A percentile compares a stretch with the other conserved stretches of the same genome.
Conservation (phyloP, 2,888 invertebrate genomes). For the Brachypalpus laphriformis region DNA sequence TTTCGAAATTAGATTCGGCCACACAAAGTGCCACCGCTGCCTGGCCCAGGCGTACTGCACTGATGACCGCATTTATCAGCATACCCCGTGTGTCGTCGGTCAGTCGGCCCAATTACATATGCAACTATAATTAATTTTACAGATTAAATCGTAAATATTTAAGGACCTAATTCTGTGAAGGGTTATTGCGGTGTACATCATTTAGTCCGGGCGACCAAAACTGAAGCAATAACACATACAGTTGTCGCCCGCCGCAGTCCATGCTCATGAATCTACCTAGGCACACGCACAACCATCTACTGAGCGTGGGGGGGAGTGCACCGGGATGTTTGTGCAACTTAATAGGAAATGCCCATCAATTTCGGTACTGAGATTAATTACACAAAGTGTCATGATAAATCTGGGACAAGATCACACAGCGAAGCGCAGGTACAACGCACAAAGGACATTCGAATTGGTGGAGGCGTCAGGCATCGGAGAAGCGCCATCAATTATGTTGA, state of each 20-base stretch:
- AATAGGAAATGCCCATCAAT: constrained; percentile 69
- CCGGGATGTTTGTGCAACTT: constrained; percentile 31
- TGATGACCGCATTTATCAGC: constrained; percentile 52
- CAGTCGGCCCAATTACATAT: constrained; percentile 72
- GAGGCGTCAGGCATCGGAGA: too few species aligned
- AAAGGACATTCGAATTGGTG: too few species aligned
- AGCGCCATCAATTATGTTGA: constrained; percentile 67
- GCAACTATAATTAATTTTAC: constrained; percentile 79
- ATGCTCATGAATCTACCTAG: constrained; percentile 12
- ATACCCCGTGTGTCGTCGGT: constrained; percentile 1
- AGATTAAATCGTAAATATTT: constrained; percentile 79
- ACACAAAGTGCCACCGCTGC: constrained; percentile 15
- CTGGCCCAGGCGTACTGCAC: background rate
- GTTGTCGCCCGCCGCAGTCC: constrained; percentile 21
- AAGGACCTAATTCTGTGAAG: constrained; percentile 56
- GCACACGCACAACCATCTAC: background rate
- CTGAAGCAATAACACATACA: constrained; percentile 30
- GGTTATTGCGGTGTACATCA: constrained; percentile 52
- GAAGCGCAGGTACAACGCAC: constrained; percentile 26
- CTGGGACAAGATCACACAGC: constrained; percentile 62
- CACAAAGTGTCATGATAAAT: constrained; percentile 69
- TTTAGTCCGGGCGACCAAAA: constrained; percentile 12
- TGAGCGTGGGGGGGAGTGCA: background rate
- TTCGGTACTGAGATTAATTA: constrained; percentile 65
- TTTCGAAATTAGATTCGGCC: constrained; percentile 51